Conservation (phyloP, 2,113 vertebrate species). For the Miniopterus natalensis region DNA sequence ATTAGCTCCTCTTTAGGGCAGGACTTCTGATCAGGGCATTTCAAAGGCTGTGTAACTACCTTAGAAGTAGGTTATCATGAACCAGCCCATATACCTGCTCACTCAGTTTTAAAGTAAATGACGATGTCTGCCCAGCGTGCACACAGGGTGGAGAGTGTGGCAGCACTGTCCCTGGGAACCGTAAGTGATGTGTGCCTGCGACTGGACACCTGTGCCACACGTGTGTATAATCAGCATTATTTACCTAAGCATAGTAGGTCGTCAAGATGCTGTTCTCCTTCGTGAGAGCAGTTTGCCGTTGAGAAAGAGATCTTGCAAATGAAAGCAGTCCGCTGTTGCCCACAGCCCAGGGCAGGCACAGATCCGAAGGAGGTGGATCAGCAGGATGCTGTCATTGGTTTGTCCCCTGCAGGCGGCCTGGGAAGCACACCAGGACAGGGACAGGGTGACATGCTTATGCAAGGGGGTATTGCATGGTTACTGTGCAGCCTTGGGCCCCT, state of each 20-base stretch:
- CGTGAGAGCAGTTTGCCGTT: not conserved
- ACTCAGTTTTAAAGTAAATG: not conserved
- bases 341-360: not conserved
- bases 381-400: not conserved
- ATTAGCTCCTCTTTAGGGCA: not conserved
- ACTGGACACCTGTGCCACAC: fast-evolving
- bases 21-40: not conserved
- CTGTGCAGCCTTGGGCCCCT: not conserved
- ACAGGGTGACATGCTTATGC: too few species aligned
- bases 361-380: fast-evolving
- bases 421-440: not conserved
- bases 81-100: not conserved
- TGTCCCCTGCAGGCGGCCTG: not conserved
- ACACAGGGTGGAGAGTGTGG: not conserved
- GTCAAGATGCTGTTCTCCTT: not conserved
- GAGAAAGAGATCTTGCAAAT: not conserved
- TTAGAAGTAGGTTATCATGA: too few species aligned
- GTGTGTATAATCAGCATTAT: not conserved
- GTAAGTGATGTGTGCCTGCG: too few species aligned
- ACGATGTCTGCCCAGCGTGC: not conserved
- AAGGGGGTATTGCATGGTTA: not conserved
- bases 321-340: not conserved
- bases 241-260: too few species aligned
- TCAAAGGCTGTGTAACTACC: not conserved
- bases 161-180: fast-evolving